phyloP scores from a whole-genome alignment of 1,140 invertebrate species.

The Pseudobourletiella spinata region DNA sequence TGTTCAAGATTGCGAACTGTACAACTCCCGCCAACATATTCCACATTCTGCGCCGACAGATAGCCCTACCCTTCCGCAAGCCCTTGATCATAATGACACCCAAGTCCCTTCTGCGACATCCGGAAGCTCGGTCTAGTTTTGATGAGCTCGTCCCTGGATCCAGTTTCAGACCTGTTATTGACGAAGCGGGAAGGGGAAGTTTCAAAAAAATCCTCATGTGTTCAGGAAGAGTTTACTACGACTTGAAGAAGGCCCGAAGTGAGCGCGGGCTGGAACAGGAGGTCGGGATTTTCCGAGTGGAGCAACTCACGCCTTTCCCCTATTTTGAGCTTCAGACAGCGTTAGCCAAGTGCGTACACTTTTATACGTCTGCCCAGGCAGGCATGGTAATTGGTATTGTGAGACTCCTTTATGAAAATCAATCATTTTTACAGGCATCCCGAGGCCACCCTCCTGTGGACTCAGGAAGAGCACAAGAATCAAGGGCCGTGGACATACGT shows the following conservation, averaged over 20 bases:
- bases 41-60: conserved; percentile 91
- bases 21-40: conserved; percentile 94
- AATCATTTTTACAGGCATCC: conserved; percentile 77
- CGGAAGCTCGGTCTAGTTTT: conserved; percentile 87
- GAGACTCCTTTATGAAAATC: no score
- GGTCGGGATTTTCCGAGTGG: conserved; percentile 77
- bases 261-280: conserved; percentile 65
- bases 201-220: conserved; percentile 89
- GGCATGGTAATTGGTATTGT: no score
- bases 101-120: conserved; percentile 90
- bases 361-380: no score
- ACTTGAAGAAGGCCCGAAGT: conserved; percentile 75
- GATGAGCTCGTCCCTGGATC: conserved; percentile 83
- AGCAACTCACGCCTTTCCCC: conserved; percentile 97
- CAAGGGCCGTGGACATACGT: conserved; percentile 92
- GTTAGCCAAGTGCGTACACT: conserved; percentile 54
- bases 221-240: conserved; percentile 93
- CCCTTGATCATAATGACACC: conserved; percentile 95
- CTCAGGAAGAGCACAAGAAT: conserved; percentile 98
- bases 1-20: conserved; percentile 86
- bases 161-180: conserved; percentile 52
- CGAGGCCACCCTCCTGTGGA: conserved; percentile 82
- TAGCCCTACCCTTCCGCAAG: conserved; percentile 90
- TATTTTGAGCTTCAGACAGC: conserved; percentile 89
- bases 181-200: conserved; percentile 33